Evolutionary conservation across 2,888 invertebrate species (phyloP).

Genomic region (Acleris laterana): DNA sequence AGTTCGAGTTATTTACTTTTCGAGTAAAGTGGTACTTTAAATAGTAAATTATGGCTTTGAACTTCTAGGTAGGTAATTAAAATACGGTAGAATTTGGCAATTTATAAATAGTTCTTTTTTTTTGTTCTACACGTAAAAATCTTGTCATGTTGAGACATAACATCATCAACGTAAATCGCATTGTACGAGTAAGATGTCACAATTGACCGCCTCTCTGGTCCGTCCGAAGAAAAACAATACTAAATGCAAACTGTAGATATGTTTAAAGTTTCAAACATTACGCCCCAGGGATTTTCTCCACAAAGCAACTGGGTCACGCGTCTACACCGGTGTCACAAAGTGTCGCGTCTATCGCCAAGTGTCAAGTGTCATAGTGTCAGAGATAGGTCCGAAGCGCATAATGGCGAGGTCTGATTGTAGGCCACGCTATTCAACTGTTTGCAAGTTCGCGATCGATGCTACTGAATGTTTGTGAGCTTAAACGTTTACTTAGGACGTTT

Average conservation of each 20-base stretch:
- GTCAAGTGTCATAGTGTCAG: slow-evolving; percentile 37
- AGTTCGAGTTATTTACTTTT: background rate
- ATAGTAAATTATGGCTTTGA: background rate
- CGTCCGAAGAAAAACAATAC: background rate
- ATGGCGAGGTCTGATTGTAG: slow-evolving; percentile 31
- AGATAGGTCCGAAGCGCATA: slow-evolving; percentile 36
- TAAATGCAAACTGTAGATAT: background rate
- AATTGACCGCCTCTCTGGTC: too few species aligned
- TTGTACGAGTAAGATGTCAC: too few species aligned
- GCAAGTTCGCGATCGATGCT: slow-evolving; percentile 13
- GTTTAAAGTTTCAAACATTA: slow-evolving; percentile 6
- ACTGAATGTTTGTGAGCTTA: too few species aligned
- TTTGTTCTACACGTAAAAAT: too few species aligned
- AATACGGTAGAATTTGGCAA: too few species aligned
- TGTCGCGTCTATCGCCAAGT: slow-evolving; percentile 32
- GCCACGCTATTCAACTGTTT: slow-evolving; percentile 27
- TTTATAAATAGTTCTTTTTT: too few species aligned
- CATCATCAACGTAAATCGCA: too few species aligned
- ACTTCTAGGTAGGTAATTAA: background rate
- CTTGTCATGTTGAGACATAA: too few species aligned
- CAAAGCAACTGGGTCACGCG: slow-evolving; percentile 36
- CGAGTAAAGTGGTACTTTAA: too few species aligned
- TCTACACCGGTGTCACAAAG: slow-evolving; percentile 17
- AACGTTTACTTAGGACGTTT: too few species aligned
- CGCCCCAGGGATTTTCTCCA: background rate